Conservation (phyloP, 2,797 vertebrate species). For the Megaceryle alcyon region DNA sequence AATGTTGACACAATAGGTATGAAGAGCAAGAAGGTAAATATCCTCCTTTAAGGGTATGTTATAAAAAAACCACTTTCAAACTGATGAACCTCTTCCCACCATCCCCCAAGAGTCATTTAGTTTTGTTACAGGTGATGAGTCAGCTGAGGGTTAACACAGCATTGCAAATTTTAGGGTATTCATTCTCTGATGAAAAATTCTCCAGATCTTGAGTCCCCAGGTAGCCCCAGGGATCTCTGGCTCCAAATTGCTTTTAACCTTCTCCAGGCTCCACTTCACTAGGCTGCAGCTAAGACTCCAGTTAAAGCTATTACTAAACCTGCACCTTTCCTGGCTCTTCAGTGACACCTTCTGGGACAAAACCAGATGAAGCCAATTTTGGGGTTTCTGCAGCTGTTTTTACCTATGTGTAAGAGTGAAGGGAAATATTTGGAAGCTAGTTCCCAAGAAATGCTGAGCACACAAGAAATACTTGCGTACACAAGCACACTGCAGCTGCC, state of each 20-base stretch:
- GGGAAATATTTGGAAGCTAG: neutral
- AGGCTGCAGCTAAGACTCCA: neutral
- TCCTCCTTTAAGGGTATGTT: neutral
- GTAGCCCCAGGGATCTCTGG: neutral
- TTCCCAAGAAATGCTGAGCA: neutral
- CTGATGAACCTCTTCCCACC: neutral
- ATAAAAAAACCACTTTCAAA: neutral
- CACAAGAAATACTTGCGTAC: neutral
- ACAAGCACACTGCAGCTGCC: neutral
- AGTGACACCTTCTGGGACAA: slow-evolving; percentile 67
- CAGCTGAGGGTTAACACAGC: neutral
- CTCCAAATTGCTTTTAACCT: neutral
- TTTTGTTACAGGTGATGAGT: neutral
- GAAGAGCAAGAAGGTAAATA: neutral
- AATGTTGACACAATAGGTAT: neutral
- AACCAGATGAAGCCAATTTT: neutral
- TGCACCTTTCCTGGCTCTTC: slow-evolving; percentile 28
- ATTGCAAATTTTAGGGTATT: neutral
- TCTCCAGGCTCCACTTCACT: neutral
- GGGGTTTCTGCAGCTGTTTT: neutral
- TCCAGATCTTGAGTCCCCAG: neutral
- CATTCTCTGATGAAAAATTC: neutral
- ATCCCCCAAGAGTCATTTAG: neutral
- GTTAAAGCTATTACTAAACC: neutral
- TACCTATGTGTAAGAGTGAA: neutral